A percentile compares a stretch with the other conserved stretches of the same genome.
Conservation (phyloP, 2,797 vertebrate species). For the Sphaeramia orbicularis region DNA sequence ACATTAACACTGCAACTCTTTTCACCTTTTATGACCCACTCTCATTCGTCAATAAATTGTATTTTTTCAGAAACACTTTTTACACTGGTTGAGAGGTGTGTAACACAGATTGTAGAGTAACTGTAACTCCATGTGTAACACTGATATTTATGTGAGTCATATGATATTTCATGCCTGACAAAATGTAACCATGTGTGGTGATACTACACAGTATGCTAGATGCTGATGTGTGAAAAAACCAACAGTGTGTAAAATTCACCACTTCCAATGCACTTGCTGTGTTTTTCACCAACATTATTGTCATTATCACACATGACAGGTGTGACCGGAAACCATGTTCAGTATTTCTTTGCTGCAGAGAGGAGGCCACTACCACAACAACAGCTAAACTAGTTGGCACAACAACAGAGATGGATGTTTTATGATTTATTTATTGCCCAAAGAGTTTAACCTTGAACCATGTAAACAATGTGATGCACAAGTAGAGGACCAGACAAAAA, state of each 20-base stretch:
- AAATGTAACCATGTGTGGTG: not conserved
- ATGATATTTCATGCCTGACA: constrained; percentile 7
- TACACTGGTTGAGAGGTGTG: not conserved
- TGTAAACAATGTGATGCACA: constrained; percentile 1
- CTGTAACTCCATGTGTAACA: not conserved
- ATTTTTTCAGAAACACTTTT: not conserved
- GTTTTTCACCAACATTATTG: not conserved
- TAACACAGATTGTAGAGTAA: not conserved
- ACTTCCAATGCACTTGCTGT: not conserved
- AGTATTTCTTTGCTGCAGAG: not conserved
- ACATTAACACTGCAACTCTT: not conserved
- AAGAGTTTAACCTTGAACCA: constrained; percentile 9
- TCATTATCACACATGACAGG: not conserved
- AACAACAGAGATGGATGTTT: not conserved
- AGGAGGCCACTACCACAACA: not conserved
- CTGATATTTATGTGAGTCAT: constrained; percentile 1
- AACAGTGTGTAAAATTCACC: constrained; percentile 18
- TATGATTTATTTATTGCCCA: not conserved
- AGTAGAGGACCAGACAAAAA: constrained; percentile 5
- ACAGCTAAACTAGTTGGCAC: not conserved
- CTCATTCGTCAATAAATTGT: not conserved
- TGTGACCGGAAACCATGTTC: constrained; percentile 5
- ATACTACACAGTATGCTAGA: not conserved
- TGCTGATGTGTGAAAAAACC: constrained; percentile 25
- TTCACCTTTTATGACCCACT: not conserved